Base-by-base conservation (phyloP, 2,888 invertebrate species). In the Eilema sororculum region DNA sequence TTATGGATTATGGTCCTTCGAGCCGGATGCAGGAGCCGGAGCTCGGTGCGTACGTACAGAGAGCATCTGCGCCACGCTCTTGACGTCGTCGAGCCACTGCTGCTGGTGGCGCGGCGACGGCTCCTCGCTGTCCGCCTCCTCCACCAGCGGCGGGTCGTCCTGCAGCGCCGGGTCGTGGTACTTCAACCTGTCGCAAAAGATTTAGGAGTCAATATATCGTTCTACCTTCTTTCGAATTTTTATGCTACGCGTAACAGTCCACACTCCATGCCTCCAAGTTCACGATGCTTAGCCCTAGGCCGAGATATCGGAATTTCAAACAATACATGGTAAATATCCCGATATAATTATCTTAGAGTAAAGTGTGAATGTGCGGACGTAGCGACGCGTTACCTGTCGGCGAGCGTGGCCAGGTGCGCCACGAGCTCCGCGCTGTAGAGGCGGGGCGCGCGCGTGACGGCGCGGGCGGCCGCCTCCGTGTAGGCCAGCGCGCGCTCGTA, bases 401-500 rank as follows among this genome's bases (percentile, higher is more conserved):
- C 90, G 73, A 96, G 95, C 74, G 93, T 92, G 69, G 96, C 93
- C 8, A 96, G 71, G 97, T 22, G 25, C 13, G 20, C 0, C 2
- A 73, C 20, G 52, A 82, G 95, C 37, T 90, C 87, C 64, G 89
- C 89, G 74, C 96, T 91, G 82, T 96, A 96, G 72, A 89, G 90
- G 9, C 90, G 84, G 4, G 97, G 96, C 84, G 96, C 95, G 77
- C 95, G 95, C 10, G 96, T 93, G 59, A 98, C 96, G 71, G 97
- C 96, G 28, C 95, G 93, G 12, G 98, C 96, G 58, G 98, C 96
- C 82, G 97, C 97, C 95, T 99, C 99, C 86, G 97, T 96, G 94
- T 99, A 99, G 78, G 97, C 96, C 77, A 99, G 94, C 68, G 98
- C 97, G 89, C 98, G 98, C 89, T 97, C 97, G 82, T 97, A 95